Evolutionary conservation across 1,140 invertebrate species (phyloP).

Genomic region (Drosophila cardini): DNA sequence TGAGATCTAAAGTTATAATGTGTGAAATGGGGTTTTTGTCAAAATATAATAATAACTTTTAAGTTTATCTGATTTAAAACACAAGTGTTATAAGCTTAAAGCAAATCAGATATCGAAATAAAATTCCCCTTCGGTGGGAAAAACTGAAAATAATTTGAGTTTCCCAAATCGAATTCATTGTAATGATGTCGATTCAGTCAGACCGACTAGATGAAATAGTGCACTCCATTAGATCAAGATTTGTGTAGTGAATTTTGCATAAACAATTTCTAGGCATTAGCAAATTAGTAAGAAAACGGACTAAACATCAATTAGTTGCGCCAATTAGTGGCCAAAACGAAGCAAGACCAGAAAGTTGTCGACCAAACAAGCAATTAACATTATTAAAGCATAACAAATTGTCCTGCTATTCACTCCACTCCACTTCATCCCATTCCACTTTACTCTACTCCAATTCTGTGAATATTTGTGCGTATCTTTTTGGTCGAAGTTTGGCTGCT

Average conservation of each 20-base stretch:
- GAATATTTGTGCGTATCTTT: conserved; percentile 31
- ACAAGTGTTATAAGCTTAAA: no score
- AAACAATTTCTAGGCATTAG: conserved; percentile 9
- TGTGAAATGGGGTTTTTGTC: no score
- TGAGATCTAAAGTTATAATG: no score
- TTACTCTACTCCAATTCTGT: neutral
- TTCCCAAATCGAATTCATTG: no score
- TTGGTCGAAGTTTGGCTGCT: conserved; percentile 13
- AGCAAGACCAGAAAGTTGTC: conserved; percentile 15
- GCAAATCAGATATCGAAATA: no score
- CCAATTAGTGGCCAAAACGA: conserved; percentile 32
- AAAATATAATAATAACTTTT: no score
- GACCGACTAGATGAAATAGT: neutral
- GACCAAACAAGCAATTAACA: conserved; percentile 61
- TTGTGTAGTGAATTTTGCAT: neutral
- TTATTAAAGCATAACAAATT: conserved; percentile 66
- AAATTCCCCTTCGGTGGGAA: no score
- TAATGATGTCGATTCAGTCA: no score
- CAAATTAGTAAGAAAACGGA: conserved; percentile 9
- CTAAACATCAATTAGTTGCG: conserved; percentile 37
- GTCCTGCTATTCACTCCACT: conserved; percentile 8
- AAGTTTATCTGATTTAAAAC: no score
- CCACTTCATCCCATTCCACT: no score
- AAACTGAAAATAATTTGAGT: no score
- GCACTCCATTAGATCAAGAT: neutral